Evolutionary conservation across 2,113 vertebrate species (phyloP).

Genomic region (Labeo rohita): DNA sequence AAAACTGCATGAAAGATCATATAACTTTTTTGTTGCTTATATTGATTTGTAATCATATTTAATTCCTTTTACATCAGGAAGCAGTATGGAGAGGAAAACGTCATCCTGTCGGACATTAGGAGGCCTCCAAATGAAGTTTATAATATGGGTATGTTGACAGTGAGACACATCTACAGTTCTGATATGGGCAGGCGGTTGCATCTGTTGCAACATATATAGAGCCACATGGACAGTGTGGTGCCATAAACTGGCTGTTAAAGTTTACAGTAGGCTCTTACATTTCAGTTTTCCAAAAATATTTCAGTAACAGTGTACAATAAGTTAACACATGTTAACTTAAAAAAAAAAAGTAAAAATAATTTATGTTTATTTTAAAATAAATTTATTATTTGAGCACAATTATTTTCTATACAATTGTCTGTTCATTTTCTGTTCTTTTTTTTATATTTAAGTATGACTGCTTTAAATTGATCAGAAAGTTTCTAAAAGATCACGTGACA

Average conservation of each 20-base stretch:
- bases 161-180: not conserved
- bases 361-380: not conserved
- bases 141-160: slow-evolving; percentile 67
- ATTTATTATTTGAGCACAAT: not conserved
- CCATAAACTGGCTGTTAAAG: not conserved
- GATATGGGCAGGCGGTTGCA: not conserved
- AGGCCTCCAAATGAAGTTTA: slow-evolving; percentile 72
- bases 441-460: not conserved
- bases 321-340: not conserved
- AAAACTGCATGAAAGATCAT: not conserved
- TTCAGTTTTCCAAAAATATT: not conserved
- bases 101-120: slow-evolving; percentile 80
- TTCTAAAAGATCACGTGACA: not conserved
- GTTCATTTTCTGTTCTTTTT: not conserved
- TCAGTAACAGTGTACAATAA: not conserved
- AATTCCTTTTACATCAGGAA: slow-evolving; percentile 61
- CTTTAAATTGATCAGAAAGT: not conserved
- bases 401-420: not conserved
- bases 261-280: slow-evolving; percentile 11
- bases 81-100: slow-evolving; percentile 75
- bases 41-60: not conserved
- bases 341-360: not conserved
- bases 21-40: not conserved
- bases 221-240: not conserved
- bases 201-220: not conserved